phyloP scores from a whole-genome alignment of 2,888 invertebrate genomes.

The Byasa hedistus region DNA sequence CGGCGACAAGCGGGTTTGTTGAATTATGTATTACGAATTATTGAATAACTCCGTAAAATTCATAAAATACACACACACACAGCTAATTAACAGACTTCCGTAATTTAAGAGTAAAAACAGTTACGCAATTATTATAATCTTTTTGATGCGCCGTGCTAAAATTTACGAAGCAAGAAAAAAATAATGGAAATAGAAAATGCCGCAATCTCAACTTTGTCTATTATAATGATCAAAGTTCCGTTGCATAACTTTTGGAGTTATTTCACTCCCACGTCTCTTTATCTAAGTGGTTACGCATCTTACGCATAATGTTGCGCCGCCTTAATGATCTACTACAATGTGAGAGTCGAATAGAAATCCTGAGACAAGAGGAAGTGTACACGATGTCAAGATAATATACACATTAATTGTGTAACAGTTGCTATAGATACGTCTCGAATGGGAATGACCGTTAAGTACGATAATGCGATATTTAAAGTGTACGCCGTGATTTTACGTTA shows the following conservation, averaged over 20 bases:
- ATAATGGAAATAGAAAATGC: slow-evolving; percentile 1
- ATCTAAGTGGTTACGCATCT: slow-evolving; percentile 29
- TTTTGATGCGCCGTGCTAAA: background rate
- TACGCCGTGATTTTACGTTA: too few species aligned
- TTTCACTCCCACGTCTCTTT: slow-evolving; percentile 27
- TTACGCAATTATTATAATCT: background rate
- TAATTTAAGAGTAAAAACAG: background rate
- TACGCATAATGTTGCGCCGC: slow-evolving; percentile 27
- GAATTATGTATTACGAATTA: background rate
- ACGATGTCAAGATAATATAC: too few species aligned
- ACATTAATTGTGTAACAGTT: too few species aligned
- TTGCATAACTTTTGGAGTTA: slow-evolving; percentile 20
- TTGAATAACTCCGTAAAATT: background rate
- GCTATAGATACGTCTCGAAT: too few species aligned
- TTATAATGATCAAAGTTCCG: slow-evolving; percentile 13
- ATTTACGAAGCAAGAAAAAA: background rate
- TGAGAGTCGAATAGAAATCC: slow-evolving; percentile 2
- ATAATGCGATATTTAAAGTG: too few species aligned
- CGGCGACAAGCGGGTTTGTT: background rate
- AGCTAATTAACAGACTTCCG: background rate
- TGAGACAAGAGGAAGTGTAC: too few species aligned
- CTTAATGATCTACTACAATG: slow-evolving; percentile 26
- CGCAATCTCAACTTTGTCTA: slow-evolving; percentile 16
- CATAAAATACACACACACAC: background rate
- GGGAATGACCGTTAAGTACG: too few species aligned